Evolutionary conservation across 2,797 vertebrate species (phyloP), one percentile per base, ranked within the genome.

Genomic region (Salmo trutta): DNA sequence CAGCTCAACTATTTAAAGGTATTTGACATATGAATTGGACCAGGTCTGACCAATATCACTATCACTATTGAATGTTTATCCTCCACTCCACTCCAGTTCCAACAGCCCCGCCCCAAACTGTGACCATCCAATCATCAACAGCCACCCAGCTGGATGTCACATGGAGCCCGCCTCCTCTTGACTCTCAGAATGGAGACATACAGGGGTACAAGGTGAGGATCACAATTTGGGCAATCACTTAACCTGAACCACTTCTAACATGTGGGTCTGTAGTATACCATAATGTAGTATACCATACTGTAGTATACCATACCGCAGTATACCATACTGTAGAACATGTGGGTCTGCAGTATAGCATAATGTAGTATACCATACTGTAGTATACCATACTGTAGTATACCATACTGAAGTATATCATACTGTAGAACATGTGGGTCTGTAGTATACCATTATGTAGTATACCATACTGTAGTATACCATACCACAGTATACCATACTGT

Each of bases 61-160:
- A 7, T n/a, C 54, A 59, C 6, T 59, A 8, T 19, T 19, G 17
- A n/a, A 59, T 8, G n/a, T 59, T 59, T n/a, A 70, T 10, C 68
- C 19, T 41, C 7, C 10, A 31, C 67, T 72, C 71, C 91, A 93
- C n/a, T 66, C 3, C 74, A 99, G 98, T 98, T 66, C 98, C 98
- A 33, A 97, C 97, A 0, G 96, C 92, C 0, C 93, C 96, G 0
- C 96, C 97, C 0, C 96, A 94, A 78, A 97, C 91, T 0, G 96
- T 98, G 71, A 94, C 91, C 0, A 86, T 98, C 84, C 96, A 97
- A 71, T 94, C 95, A 0, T 89, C 94, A 73, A 95, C 96, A 0
- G 98, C 98, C 81, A 98, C 97, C 0, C 98, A 99, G 90, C 95
- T 99, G 64, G 97, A 99, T 3, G 94, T 99, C 81, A 96, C 91